phyloP scores from a whole-genome alignment of 2,113 vertebrate species.

The Trichechus manatus region DNA sequence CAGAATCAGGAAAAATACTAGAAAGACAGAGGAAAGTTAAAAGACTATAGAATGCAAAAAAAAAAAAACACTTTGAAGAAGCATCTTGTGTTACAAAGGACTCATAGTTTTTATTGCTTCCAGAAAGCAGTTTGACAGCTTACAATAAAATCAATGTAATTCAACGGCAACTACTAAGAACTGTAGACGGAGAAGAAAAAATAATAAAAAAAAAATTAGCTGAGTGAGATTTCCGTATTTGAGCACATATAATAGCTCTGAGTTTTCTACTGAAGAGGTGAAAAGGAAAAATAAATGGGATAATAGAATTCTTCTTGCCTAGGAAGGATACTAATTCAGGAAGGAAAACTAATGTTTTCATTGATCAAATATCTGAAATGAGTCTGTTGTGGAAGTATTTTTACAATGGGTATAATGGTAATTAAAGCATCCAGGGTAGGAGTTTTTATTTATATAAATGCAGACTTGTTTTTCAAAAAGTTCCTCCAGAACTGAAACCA shows the following conservation, averaged over 20 bases:
- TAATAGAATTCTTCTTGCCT: background rate
- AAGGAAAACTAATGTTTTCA: background rate
- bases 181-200: background rate
- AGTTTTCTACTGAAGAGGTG: background rate
- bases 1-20: background rate
- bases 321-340: background rate
- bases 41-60: background rate
- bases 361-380: background rate
- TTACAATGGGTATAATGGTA: background rate
- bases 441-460: background rate
- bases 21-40: background rate
- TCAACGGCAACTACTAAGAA: slow-evolving; percentile 13
- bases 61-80: background rate
- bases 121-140: background rate
- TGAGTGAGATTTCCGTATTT: background rate
- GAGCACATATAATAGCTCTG: background rate
- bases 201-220: background rate
- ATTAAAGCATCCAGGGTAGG: background rate
- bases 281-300: background rate
- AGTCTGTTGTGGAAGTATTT: background rate
- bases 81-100: background rate
- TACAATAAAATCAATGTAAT: slow-evolving; percentile 12
- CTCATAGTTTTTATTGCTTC: background rate
- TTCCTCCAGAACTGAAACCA: no score
- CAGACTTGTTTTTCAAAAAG: background rate